These are phyloP conservation scores for Ooceraea biroi DNA, from an alignment of 1,140 invertebrate genomes.

Conservation along the genomic window DNA sequence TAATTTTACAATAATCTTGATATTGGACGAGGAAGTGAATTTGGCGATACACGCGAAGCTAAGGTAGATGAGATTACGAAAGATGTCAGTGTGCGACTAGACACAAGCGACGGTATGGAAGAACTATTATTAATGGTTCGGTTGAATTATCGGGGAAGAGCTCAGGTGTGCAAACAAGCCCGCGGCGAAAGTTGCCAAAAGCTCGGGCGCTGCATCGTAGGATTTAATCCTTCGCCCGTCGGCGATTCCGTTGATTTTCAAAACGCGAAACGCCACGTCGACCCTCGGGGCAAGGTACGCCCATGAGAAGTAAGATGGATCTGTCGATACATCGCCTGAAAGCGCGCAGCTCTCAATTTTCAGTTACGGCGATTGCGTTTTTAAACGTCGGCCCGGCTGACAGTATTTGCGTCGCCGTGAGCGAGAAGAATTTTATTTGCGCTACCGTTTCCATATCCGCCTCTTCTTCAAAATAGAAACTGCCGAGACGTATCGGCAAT, in stretches of 20 bases:
- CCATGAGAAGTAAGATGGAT: constrained; percentile 59
- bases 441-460: constrained; percentile 28
- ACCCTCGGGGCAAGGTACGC: constrained; percentile 57
- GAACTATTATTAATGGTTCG: constrained; percentile 67
- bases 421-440: constrained; percentile 63
- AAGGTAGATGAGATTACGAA: background rate
- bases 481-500: constrained; percentile 13
- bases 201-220: constrained; percentile 72
- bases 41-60: background rate
- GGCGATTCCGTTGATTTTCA: constrained; percentile 75
- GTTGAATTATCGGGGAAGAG: constrained; percentile 71
- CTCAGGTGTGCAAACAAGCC: constrained; percentile 85
- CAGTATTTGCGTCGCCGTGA: constrained; percentile 55
- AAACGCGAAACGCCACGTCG: constrained; percentile 62
- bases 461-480: constrained; percentile 42
- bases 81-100: background rate
- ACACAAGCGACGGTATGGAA: background rate
- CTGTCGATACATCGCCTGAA: constrained; percentile 62
- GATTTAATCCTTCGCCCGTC: constrained; percentile 83
- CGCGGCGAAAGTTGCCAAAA: constrained; percentile 80
- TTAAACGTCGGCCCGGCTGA: constrained; percentile 48
- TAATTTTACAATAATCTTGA: background rate
- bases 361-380: constrained; percentile 53
- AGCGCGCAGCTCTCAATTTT: constrained; percentile 54
- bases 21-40: background rate